Conservation (phyloP, 1,140 invertebrate species). For the Spodoptera frugiperda region DNA sequence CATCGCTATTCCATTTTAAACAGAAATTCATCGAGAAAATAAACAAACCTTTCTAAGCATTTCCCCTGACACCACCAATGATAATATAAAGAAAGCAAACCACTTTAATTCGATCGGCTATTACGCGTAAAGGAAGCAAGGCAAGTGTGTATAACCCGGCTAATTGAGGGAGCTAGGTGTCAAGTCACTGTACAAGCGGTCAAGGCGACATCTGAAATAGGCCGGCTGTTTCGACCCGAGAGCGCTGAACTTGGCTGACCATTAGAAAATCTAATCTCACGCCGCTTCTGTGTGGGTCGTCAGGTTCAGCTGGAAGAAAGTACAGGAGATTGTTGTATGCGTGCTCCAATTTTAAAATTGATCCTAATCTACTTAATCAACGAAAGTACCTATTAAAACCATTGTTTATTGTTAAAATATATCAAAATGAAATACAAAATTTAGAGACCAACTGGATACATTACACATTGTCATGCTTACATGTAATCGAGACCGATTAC, state of each 20-base stretch:
- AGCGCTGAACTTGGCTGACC: constrained; percentile 51
- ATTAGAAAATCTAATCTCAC: constrained; percentile 53
- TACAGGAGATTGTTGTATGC: neutral
- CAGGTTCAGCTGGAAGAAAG: constrained; percentile 10
- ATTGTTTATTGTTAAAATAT: no score
- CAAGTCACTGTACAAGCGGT: constrained; percentile 3
- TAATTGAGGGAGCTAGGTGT: constrained; percentile 18
- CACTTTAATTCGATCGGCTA: constrained; percentile 46
- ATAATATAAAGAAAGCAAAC: constrained; percentile 45
- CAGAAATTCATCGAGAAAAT: constrained; percentile 24
- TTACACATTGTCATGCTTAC: no score
- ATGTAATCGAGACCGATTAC: no score
- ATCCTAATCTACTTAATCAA: no score
- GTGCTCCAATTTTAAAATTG: neutral
- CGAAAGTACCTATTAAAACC: no score
- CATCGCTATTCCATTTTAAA: neutral
- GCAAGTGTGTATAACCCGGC: constrained; percentile 39
- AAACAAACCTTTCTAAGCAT: constrained; percentile 32
- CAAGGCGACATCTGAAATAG: constrained; percentile 14
- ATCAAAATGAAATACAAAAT: no score
- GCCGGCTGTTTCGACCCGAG: constrained; percentile 31
- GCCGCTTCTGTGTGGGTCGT: constrained; percentile 49
- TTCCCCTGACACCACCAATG: constrained; percentile 28
- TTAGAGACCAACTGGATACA: no score
- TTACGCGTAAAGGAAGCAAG: constrained; percentile 43